Base-by-base conservation (phyloP, 2,888 invertebrate species). In the Esperia sulphurella region DNA sequence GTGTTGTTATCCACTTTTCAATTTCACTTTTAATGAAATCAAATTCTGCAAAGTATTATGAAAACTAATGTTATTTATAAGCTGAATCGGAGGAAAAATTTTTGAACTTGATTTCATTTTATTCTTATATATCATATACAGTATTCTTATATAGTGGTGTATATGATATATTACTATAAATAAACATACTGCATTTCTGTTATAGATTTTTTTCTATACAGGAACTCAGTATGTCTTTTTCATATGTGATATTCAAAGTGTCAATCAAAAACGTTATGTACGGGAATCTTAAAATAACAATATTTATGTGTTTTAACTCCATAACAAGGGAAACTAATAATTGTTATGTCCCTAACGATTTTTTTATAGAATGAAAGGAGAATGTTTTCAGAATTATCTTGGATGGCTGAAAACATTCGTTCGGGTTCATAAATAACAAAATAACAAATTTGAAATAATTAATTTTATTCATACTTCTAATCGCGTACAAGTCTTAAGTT, bases 241-340 rank as follows among this genome's bases (percentile, higher is more conserved):
- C 9, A 14, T 39, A 14, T 14, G 14, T 39, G 39, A 14, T 39
- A 74, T 88, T 86, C 86, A 88, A 85, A 88, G 88, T 88, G 88
- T 87, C 88, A 88, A 88, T 88, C 87, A 75, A 79, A 62, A 68
- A 65, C 68, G 68, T 71, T n/a, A n/a, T 21, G 21, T 62, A 68
- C 77, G 76, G 79, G 73, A 70, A 39, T 14, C 14, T 8, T 14
- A 14, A 57, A 62, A 58, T 40, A 56, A 57, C 54, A 55, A 42
- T 48, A 43, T 47, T 53, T 54, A 53, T 74, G 72, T 81, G 75
- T 83, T 68, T 39, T 78, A 83, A 83, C 83, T 79, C 73, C 66
- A 69, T 64, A 80, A 79, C 79, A 71, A 63, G 53, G 67, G 78
- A 75, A 67, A 66, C 61, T 76, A 69, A 71, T 64, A 48, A n/a